Percentiles rank a stretch among this genome's conserved stretches.
phyloP scores from a whole-genome alignment of 2,113 vertebrate genomes.

The Cheilinus undulatus region DNA sequence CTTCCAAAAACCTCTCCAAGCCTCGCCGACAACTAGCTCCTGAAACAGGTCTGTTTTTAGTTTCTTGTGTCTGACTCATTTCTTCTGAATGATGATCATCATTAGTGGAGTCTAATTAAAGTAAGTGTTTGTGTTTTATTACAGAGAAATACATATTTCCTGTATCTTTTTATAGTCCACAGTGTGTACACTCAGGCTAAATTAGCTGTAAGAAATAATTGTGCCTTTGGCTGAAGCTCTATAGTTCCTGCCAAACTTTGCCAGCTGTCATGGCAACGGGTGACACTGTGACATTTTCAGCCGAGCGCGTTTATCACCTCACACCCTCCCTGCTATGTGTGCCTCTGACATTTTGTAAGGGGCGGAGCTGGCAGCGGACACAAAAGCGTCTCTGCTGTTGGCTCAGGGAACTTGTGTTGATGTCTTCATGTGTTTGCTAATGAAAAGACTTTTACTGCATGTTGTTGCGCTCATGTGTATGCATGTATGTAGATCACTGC shows the following conservation, averaged over 20 bases:
- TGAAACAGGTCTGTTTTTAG: too few species aligned
- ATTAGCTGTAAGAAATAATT: constrained; percentile 68
- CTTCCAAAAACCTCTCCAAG: neutral
- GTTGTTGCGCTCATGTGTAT: constrained; percentile 15
- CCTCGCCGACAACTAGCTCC: neutral
- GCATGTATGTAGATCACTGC: constrained; percentile 25
- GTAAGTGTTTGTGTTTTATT: neutral
- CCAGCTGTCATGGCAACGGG: constrained; percentile 79
- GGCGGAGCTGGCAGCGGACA: constrained; percentile 39
- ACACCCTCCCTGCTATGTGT: constrained; percentile 51
- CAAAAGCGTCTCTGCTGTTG: constrained; percentile 27
- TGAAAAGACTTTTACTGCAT: constrained; percentile 7
- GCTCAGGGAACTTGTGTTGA: constrained; percentile 21
- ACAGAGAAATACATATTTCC: constrained; percentile 2
- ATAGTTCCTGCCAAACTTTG: constrained; percentile 74
- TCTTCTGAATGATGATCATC: constrained; percentile 31
- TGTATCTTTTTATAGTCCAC: constrained; percentile 19
- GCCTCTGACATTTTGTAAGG: constrained; percentile 74
- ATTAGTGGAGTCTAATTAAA: constrained; percentile 6
- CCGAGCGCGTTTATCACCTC: constrained; percentile 70
- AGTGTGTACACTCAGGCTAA: constrained; percentile 48
- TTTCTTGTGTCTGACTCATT: neutral
- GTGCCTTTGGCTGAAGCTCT: constrained; percentile 77
- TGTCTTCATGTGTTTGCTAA: constrained; percentile 19
- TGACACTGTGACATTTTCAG: constrained; percentile 80